Base-by-base conservation (phyloP, 2,797 vertebrate species). In the Galagoides demidoff region DNA sequence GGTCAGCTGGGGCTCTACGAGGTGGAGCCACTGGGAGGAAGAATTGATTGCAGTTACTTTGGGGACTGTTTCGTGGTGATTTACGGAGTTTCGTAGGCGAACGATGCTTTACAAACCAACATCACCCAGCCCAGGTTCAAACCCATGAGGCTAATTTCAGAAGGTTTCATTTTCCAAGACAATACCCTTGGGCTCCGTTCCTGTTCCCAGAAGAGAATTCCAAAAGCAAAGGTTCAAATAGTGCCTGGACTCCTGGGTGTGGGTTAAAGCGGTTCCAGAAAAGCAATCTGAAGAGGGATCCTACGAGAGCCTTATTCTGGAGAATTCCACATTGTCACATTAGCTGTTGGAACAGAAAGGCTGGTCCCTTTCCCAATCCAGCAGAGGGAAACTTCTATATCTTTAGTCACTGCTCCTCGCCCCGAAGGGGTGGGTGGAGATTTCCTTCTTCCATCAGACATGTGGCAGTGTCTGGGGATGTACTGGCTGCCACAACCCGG, bases 261-360 rank as follows among this genome's bases (percentile, higher is more conserved):
- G 49, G 77, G 37, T 37, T 78, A 14, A 20, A 20, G 37, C 31
- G 3, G 3, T 52, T 78, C 68, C 5, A 19, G 43, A n/a, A 25
- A 12, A 39, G 11, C 49, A 31, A 0, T 5, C 52, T 22, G 17
- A n/a, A 29, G 11, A 59, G 3, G 3, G 4, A 14, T 0, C 7
- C 2, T 6, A 7, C 1, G 19, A 52, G 76, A n/a, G 0, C 0
- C 7, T 45, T 4, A 0, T 20, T 20, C 37, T 59, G 64, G 76
- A 66, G 74, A 77, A 19, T 0, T 9, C 22, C 14, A 17, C 13
- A 0, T 1, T 0, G 17, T 7, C 2, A 3, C 0, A 0, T 0
- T 1, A 2, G 1, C 52, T 39, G 25, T 4, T 10, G 45, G 22
- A 19, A 11, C 2, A 12, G 64, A 34, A 9, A 0, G 45, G 14